phyloP scores from a whole-genome alignment of 2,113 vertebrate species.

The Labrus mixtus region DNA sequence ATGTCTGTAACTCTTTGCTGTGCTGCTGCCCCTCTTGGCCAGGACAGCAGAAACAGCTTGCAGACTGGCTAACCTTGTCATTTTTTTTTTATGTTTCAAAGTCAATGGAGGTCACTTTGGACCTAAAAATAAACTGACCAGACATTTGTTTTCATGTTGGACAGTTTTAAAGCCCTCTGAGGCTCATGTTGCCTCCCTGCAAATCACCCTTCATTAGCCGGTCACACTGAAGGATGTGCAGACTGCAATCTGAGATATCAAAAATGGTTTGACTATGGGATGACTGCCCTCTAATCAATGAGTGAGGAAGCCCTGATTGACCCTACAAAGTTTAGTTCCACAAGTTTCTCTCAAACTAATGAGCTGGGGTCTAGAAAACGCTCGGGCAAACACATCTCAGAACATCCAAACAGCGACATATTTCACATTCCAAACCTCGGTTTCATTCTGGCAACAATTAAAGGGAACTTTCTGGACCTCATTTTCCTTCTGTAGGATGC shows the following conservation, averaged over 20 bases:
- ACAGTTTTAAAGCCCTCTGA: not conserved
- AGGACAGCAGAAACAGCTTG: no score
- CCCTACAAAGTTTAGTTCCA: not conserved
- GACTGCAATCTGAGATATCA: not conserved
- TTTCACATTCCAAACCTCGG: slow-evolving; percentile 26
- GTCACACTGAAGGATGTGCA: no score
- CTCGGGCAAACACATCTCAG: not conserved
- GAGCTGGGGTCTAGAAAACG: not conserved
- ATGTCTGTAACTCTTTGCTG: no score
- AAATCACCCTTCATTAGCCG: not conserved
- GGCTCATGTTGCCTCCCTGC: not conserved
- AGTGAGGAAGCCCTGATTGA: not conserved
- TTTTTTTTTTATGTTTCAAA: not conserved
- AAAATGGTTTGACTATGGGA: not conserved
- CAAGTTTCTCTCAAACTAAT: not conserved
- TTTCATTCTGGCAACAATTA: slow-evolving; percentile 36
- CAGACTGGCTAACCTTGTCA: no score
- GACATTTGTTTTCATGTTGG: no score
- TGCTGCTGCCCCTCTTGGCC: no score
- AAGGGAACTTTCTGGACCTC: slow-evolving; percentile 15
- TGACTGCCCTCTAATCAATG: not conserved
- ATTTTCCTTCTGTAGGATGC: slow-evolving; percentile 25
- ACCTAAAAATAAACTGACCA: no score
- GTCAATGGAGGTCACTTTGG: not conserved
- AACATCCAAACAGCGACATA: slow-evolving; percentile 6